These are phyloP conservation scores for Ceratina australensis DNA, from an alignment of 1,140 invertebrate species.

Conservation along the genomic window DNA sequence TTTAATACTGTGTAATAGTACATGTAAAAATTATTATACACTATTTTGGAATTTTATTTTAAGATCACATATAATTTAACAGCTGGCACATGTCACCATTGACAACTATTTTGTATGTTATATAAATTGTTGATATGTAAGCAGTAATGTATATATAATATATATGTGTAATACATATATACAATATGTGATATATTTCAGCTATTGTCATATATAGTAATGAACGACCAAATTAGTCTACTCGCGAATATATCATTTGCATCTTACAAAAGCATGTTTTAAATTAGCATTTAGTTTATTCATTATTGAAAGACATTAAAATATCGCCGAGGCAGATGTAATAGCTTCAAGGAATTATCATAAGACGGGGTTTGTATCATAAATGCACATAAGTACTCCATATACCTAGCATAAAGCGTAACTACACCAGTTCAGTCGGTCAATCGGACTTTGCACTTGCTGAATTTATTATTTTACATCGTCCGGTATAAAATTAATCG, in stretches of 20 bases:
- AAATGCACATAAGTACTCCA: background rate
- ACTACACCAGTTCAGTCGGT: background rate
- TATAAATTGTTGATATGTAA: constrained; percentile 39
- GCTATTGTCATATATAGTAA: constrained; percentile 20
- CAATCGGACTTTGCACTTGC: constrained; percentile 15
- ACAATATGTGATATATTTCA: background rate
- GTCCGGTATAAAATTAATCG: no score
- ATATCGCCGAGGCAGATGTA: constrained; percentile 11
- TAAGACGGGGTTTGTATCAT: constrained; percentile 18
- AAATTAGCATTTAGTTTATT: constrained; percentile 6
- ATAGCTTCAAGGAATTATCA: background rate
- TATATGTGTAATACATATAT: background rate
- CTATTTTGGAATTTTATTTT: no score
- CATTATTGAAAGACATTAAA: background rate
- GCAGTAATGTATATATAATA: no score
- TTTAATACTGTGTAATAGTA: no score
- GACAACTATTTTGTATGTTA: background rate
- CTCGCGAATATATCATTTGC: constrained; percentile 12
- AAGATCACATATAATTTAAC: no score
- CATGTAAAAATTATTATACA: no score
- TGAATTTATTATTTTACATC: background rate
- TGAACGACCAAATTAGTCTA: constrained; percentile 26
- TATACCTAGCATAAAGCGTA: no score
- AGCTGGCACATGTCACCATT: background rate
- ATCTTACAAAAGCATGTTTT: constrained; percentile 7